Conservation (phyloP, 2,888 invertebrate genomes). For the Dryocosmus kuriphilus region DNA sequence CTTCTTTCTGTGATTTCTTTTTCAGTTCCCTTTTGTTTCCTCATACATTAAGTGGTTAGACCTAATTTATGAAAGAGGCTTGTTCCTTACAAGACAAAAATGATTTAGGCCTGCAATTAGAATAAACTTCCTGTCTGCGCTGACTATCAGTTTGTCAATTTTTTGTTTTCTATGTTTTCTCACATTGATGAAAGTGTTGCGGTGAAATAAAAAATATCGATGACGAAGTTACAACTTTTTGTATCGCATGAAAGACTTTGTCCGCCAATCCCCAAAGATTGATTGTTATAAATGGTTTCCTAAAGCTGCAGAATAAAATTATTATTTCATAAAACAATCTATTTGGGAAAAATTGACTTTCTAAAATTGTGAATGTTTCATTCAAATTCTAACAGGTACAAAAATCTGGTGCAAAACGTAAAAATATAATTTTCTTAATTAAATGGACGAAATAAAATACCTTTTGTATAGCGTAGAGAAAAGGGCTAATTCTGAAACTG, state of each 20-base stretch:
- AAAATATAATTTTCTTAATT: too few relatives aligned
- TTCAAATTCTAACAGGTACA: background rate
- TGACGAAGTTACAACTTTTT: background rate
- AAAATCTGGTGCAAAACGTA: too few relatives aligned
- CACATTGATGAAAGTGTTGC: background rate
- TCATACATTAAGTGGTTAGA: background rate
- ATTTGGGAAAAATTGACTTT: background rate
- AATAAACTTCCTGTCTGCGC: too few relatives aligned
- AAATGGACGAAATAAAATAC: too few relatives aligned
- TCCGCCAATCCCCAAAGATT: background rate
- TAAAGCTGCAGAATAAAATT: background rate
- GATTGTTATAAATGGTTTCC: background rate
- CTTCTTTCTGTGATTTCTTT: constrained; percentile 10
- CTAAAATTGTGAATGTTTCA: background rate
- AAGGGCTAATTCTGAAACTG: too few relatives aligned
- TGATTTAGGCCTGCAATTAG: background rate
- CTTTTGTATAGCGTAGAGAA: too few relatives aligned
- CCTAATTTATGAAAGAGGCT: background rate
- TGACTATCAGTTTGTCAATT: too few relatives aligned
- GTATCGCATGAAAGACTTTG: background rate
- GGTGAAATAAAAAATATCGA: background rate
- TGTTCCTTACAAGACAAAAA: background rate
- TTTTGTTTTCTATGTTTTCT: background rate
- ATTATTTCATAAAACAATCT: too few relatives aligned
- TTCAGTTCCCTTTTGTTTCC: constrained; percentile 11